phyloP scores from a whole-genome alignment of 2,797 vertebrate genomes.

The Ara ararauna region DNA sequence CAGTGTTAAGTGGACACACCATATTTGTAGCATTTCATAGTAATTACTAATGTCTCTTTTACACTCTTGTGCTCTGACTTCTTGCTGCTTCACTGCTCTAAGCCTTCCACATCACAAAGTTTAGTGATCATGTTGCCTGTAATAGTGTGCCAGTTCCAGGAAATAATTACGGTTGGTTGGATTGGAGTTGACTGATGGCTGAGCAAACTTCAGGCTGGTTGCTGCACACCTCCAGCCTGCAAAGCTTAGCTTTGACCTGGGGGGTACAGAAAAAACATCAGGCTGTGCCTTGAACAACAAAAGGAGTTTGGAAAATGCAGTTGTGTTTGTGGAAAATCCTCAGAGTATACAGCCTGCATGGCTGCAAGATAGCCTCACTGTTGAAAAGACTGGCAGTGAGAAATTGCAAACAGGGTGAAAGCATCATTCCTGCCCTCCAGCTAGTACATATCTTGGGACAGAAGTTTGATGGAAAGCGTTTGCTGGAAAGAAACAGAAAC shows the following conservation, averaged over 20 bases:
- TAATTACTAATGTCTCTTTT: neutral
- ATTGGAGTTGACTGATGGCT: neutral
- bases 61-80: neutral
- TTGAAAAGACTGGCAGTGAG: neutral
- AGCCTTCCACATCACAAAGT: neutral
- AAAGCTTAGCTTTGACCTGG: neutral
- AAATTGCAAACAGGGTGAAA: neutral
- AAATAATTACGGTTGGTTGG: neutral
- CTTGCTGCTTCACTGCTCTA: neutral
- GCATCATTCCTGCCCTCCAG: neutral
- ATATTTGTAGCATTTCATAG: neutral
- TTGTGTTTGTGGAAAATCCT: neutral
- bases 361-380: neutral
- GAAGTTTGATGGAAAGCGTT: slow-evolving; percentile 35
- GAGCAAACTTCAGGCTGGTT: neutral
- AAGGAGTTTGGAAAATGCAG: neutral
- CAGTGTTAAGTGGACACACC: neutral
- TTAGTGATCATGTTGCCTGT: neutral
- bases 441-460: neutral
- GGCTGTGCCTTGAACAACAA: neutral
- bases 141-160: neutral
- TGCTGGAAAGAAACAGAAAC: slow-evolving; percentile 33
- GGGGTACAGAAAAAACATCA: neutral
- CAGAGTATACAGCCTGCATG: neutral
- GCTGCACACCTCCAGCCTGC: neutral